A percentile compares a stretch with the other conserved stretches of the same genome.
phyloP scores from a whole-genome alignment of 2,888 invertebrate species.

The Yponomeuta plumbellus region DNA sequence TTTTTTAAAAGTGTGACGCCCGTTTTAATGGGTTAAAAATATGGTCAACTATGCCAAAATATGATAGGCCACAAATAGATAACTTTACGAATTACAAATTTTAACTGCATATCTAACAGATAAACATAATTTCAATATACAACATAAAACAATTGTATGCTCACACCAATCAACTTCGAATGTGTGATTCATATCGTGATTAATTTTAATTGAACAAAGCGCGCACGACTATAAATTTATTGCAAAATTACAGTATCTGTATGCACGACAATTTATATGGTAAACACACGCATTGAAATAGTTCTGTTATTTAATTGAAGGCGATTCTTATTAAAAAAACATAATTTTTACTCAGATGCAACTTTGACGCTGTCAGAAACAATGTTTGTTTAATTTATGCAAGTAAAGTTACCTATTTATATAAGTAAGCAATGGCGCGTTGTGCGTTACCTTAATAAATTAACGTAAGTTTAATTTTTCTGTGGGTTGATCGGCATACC shows the following conservation, averaged over 20 bases:
- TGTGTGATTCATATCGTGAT: constrained; percentile 26
- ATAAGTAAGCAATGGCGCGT: no score
- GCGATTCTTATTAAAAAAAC: neutral
- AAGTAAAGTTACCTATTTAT: no score
- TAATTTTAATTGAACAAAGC: constrained; percentile 28
- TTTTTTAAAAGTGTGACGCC: no score
- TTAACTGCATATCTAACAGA: neutral
- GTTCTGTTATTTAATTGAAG: neutral
- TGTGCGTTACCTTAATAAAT: no score
- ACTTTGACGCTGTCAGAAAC: no score
- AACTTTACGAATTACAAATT: neutral
- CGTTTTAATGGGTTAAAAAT: no score
- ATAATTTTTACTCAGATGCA: no score
- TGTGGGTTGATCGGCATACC: no score
- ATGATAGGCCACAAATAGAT: no score
- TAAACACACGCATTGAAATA: neutral
- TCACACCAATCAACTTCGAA: constrained; percentile 19
- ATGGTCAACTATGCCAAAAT: no score
- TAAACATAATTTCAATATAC: neutral
- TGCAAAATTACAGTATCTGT: constrained; percentile 10
- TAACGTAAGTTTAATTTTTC: no score
- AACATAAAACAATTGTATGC: constrained; percentile 19
- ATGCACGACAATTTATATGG: constrained; percentile 8
- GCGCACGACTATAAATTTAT: constrained; percentile 21
- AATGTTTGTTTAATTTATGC: no score